phyloP scores from a whole-genome alignment of 2,888 invertebrate species.

The Ophion ventricosus region DNA sequence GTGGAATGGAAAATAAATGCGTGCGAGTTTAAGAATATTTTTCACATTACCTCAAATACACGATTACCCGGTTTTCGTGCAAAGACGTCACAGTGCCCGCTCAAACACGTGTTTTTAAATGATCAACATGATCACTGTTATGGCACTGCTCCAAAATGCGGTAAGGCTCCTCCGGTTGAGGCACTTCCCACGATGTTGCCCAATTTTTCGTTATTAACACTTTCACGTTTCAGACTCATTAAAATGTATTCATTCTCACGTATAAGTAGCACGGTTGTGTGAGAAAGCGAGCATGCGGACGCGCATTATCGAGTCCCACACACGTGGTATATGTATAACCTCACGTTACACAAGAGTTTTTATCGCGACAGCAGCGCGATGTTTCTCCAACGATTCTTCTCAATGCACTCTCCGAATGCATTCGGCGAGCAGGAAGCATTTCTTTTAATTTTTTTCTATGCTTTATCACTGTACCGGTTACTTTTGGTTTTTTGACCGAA shows the following conservation, averaged over 20 bases:
- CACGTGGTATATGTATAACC: slow-evolving; percentile 5
- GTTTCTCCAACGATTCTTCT: slow-evolving; percentile 4
- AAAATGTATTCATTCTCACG: neutral
- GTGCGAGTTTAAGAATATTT: no score
- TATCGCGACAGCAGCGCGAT: neutral
- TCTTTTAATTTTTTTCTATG: neutral
- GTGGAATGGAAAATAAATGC: no score
- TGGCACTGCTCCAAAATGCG: no score
- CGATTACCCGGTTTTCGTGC: no score
- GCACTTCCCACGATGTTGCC: no score
- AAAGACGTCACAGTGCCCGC: no score
- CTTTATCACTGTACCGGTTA: neutral
- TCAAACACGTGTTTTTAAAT: no score
- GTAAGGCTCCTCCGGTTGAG: no score
- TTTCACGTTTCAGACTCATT: no score
- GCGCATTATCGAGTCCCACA: slow-evolving; percentile 14
- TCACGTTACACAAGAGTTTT: slow-evolving; percentile 36
- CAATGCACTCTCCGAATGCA: neutral
- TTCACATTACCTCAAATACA: no score
- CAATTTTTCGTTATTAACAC: no score
- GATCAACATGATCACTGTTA: no score
- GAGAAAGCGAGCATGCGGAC: neutral
- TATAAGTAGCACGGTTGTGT: neutral
- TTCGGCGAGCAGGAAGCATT: slow-evolving; percentile 11
- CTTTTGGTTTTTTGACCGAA: neutral